Evolutionary conservation across 1,140 invertebrate genomes (phyloP), one percentile per base, ranked within the genome.

Genomic region (Drosophila ogumai): DNA sequence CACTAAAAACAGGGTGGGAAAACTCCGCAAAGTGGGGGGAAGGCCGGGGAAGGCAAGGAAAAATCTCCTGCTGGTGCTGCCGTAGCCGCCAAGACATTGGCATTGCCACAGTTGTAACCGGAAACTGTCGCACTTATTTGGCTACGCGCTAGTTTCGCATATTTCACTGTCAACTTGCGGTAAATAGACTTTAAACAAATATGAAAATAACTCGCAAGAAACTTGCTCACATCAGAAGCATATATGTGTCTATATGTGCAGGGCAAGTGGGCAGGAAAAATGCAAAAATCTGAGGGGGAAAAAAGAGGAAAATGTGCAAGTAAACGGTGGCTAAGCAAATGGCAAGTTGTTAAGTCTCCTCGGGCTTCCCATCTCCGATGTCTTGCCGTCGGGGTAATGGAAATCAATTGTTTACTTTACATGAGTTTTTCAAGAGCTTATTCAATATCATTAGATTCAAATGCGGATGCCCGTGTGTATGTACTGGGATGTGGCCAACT

Each of bases 171-270:
- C 85, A 88, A 90, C 85, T 88, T 88, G 85, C 85, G 85, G 85
- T 88, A 88, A 88, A 88, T 88, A 88, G 85, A 90, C 85, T 88
- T 88, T 88, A 88, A 90, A 88, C 85, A 88, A 88, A 88, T 88
- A 88, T 88, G 85, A 90, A 90, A 88, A 88, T 90, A 88, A 85
- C 85, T 90, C 71, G 81, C 74, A 88, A 82, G 84, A 79, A 87
- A 75, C 60, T 65, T 54, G 65, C 57, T 68, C 49, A 41, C 58
- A 47, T 46, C 52, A 19, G 72, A 47, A 59, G 25, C 68, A 54
- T 38, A 54, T 36, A 54, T 54, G 4, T 17, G 36, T 7, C 12
- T 9, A 0, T 22, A 15, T 36, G 13, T 59, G 57, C 31, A 15
- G 9, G 41, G 28, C 67, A 65, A 64, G 57, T 78, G 67, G 73